These are phyloP conservation scores for Chaetodon auriga DNA, from an alignment of 2,113 vertebrate species.

Conservation along the genomic window DNA sequence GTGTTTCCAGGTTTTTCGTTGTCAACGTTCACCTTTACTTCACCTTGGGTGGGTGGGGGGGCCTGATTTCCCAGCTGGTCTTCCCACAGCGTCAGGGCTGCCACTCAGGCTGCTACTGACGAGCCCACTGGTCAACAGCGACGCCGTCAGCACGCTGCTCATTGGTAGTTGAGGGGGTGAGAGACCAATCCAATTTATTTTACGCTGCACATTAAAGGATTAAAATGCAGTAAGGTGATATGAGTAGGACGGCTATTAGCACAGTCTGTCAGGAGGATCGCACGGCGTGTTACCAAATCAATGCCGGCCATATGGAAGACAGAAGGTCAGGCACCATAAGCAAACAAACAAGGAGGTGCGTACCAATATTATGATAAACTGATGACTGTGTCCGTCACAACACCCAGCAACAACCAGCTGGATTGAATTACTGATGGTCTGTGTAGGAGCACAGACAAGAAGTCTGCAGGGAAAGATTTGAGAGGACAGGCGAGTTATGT, in stretches of 20 bases:
- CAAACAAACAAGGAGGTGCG: conserved; percentile 68
- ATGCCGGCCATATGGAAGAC: conserved; percentile 67
- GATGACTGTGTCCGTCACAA: conserved; percentile 53
- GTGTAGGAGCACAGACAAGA: conserved; percentile 35
- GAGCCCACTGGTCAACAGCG: conserved; percentile 54
- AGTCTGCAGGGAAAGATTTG: conserved; percentile 33
- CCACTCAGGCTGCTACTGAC: conserved; percentile 36
- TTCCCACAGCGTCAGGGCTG: conserved; percentile 22
- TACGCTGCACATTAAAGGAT: conserved; percentile 68
- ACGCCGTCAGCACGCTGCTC: conserved; percentile 28
- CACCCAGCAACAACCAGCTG: conserved; percentile 53
- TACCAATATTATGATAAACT: conserved; percentile 61
- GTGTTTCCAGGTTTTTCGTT: conserved; percentile 36
- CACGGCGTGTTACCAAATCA: conserved; percentile 64
- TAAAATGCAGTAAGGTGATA: conserved; percentile 70
- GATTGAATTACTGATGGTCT: conserved; percentile 54
- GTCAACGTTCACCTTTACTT: conserved; percentile 62
- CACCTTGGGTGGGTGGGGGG: conserved; percentile 55
- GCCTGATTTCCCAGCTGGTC: conserved; percentile 49
- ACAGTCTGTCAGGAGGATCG: conserved; percentile 67
- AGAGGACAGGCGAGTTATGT: conserved; percentile 15
- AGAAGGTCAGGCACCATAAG: conserved; percentile 62
- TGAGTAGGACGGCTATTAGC: conserved; percentile 52
- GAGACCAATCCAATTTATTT: conserved; percentile 73
- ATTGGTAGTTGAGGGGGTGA: conserved; percentile 46